Evolutionary conservation across 2,888 invertebrate species (phyloP), one percentile per base, ranked within the genome.

Genomic region (Sminthurides aquaticus): DNA sequence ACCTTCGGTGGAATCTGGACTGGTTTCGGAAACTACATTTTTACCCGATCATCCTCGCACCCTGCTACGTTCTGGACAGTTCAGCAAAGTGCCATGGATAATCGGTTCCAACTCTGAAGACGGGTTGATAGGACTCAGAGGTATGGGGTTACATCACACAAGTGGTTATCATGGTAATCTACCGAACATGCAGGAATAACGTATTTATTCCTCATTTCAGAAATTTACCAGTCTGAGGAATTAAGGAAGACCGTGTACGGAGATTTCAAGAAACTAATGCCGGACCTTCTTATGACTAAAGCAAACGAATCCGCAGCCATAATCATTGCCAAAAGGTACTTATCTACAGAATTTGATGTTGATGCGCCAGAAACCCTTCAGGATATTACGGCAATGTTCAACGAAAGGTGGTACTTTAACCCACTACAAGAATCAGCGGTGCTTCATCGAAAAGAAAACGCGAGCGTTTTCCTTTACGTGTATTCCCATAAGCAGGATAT

Each of bases 401-500:
- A 49, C 1, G 58, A 57, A 22, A 57, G 64, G 18, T 28, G 54
- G 11, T 64, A 52, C 25, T 28, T 20, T 22, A 52, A 54, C 20
- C 52, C 48, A 3, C 27, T 64, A n/a, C 57, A 49, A 29, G 54
- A 52, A 49, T 18, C 64, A 5, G 64, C 43, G n/a, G 11, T 20
- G 1, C 18, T 64, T 15, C 64, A 58, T 27, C 15, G 24, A 1
- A 22, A 22, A 20, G 3, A 48, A 8, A 24, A 28, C 25, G 24
- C 70, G 1, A 67, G 67, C 0, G 67, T 67, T 15, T 68, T 67
- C 48, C 28, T 63, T 0, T 70, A 62, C 34, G 65, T 65, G n/a
- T 67, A 68, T 24, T 63, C 60, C 1, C 68, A 70, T 49, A 56
- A 62, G 3, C 66, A 66, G 0, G 64, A 68, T 20, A 60, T 65